Conservation (phyloP, 2,888 invertebrate species). For the Netelia virgata region DNA sequence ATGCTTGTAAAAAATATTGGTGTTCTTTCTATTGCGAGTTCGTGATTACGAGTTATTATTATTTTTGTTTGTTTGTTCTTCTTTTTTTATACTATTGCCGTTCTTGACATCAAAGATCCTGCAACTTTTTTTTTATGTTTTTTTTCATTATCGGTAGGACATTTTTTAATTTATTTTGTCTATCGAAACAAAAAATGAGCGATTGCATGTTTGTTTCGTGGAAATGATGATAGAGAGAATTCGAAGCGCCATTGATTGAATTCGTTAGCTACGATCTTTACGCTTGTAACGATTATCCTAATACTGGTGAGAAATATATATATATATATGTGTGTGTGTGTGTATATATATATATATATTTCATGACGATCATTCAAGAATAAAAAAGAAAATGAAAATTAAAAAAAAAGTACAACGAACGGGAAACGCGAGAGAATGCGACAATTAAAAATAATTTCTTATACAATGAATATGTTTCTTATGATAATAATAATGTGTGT, state of each 20-base stretch:
- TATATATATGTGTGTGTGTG: no score
- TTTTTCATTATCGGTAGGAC: background rate
- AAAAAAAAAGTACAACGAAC: conserved; percentile 1
- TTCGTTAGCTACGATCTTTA: conserved; percentile 13
- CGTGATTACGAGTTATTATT: conserved; percentile 18
- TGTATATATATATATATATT: background rate
- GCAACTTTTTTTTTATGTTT: conserved; percentile 1
- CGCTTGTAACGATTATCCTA: conserved; percentile 45
- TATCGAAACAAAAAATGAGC: background rate
- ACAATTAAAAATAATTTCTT: conserved; percentile 40
- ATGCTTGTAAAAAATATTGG: conserved; percentile 60
- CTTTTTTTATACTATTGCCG: conserved; percentile 10
- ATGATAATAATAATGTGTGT: conserved; percentile 35
- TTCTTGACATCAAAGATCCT: conserved; percentile 22
- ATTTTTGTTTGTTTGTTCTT: background rate
- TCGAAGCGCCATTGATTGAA: conserved; percentile 29
- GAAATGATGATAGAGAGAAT: conserved; percentile 27
- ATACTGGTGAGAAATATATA: conserved; percentile 63
- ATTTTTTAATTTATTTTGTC: conserved; percentile 10
- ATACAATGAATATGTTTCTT: conserved; percentile 18
- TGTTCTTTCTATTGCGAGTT: conserved; percentile 57
- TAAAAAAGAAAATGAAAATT: conserved; percentile 9
- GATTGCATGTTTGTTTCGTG: background rate
- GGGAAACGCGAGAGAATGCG: conserved; percentile 19
- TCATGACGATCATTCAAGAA: conserved; percentile 10